phyloP scores from a whole-genome alignment of 2,113 vertebrate genomes.

The Acanthochromis polyacanthus region DNA sequence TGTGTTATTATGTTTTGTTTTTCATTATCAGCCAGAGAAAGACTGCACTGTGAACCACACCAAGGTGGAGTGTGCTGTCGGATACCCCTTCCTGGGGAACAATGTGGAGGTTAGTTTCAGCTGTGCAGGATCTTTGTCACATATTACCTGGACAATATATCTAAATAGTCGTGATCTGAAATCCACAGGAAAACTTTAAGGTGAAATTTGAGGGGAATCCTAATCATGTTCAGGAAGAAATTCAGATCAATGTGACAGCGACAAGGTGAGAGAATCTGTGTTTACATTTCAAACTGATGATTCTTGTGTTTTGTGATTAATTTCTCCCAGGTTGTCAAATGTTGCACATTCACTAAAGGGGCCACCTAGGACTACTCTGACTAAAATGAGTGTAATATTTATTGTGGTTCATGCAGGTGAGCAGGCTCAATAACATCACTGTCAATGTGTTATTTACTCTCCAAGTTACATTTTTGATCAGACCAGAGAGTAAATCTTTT shows the following conservation, averaged over 20 bases:
- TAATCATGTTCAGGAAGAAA: slow-evolving; percentile 84
- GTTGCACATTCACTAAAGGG: no score
- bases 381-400: no score
- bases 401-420: no score
- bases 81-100: slow-evolving; percentile 92
- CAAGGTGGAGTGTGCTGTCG: slow-evolving; percentile 91
- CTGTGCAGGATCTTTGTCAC: no score
- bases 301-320: neutral
- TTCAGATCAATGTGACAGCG: slow-evolving; percentile 87
- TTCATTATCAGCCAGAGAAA: slow-evolving; percentile 86
- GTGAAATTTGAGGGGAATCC: slow-evolving; percentile 92
- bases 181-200: slow-evolving; percentile 87
- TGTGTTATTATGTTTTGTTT: slow-evolving; percentile 7
- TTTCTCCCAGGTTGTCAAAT: no score
- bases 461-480: no score
- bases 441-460: no score
- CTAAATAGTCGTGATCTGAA: neutral
- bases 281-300: neutral
- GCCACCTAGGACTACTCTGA: no score
- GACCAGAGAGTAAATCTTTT: no score
- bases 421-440: no score
- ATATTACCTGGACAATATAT: neutral
- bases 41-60: slow-evolving; percentile 86
- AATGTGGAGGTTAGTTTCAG: slow-evolving; percentile 76
- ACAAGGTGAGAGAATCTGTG: slow-evolving; percentile 85